phyloP scores from a whole-genome alignment of 2,113 vertebrate genomes.

The Tragelaphus imberbis region DNA sequence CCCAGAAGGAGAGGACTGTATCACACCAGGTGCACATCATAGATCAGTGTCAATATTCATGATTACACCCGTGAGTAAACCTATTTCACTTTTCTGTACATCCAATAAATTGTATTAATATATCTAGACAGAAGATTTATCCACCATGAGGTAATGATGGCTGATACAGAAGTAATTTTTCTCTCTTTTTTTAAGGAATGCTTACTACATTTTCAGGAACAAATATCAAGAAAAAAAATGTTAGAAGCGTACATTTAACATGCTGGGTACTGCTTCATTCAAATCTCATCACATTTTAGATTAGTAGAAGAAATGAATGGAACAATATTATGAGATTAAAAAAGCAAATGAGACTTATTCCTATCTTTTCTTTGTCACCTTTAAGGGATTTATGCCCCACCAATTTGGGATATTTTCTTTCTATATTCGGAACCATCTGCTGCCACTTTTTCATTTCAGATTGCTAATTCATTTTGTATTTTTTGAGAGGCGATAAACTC shows the following conservation, averaged over 20 bases:
- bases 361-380: background rate
- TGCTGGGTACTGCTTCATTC: background rate
- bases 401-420: background rate
- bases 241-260: background rate
- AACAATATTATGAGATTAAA: constrained; percentile 22
- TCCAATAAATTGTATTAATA: constrained; percentile 34
- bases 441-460: constrained; percentile 5
- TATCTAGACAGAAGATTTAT: constrained; percentile 43
- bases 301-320: constrained; percentile 32
- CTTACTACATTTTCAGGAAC: constrained; percentile 14
- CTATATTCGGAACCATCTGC: background rate
- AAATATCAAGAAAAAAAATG: constrained; percentile 29
- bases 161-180: constrained; percentile 46
- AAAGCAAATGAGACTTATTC: background rate
- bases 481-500: background rate
- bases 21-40: constrained; percentile 34
- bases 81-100: constrained; percentile 47
- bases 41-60: constrained; percentile 63
- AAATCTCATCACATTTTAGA: background rate
- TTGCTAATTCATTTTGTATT: constrained; percentile 3
- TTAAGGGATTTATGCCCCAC: background rate
- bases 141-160: background rate
- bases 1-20: constrained; percentile 5
- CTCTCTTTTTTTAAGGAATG: background rate
- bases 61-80: constrained; percentile 44